Base-by-base conservation (phyloP, 2,888 invertebrate genomes). In the Nymphalis urticae region DNA sequence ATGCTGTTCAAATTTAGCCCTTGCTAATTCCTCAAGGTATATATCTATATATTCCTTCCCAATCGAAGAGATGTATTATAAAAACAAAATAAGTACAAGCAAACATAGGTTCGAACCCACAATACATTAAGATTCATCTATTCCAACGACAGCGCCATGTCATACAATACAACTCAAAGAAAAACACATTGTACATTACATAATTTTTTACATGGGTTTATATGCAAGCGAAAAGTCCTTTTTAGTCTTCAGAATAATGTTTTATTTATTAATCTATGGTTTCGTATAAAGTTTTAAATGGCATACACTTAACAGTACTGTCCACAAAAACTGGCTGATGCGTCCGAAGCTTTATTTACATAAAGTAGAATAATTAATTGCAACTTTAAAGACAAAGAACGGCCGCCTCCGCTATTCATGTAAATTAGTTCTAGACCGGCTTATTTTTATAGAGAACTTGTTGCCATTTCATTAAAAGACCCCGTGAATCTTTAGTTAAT, bases 301-400 rank as follows among this genome's bases (percentile, higher is more conserved):
- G 53, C 60, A 68, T 58, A 69, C 59, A 48, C 67, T 66, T 42
- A 62, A 64, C 66, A 60, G 61, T 61, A 48, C 62, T 63, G 62
- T 65, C 62, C 68, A 64, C 68, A 66, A 71, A 71, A 71, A 73
- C 63, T 83, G 42, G 42, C 42, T 80, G 82, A 83, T 83, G 83
- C 86, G 81, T 81, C 80, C 77, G 80, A 75, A 75, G 79, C 72
- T 78, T 77, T 85, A 89, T 92, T 90, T 86, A 84, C 90, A 92
- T 91, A 90, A 90, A 90, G 80, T 84, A 77, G 90, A 90, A 90
- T 91, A 92, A 89, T 90, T 91, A 91, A 90, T 89, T 86, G 87
- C 85, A 87, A 90, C 84, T 89, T 87, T 81, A 88, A 86, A 87
- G 85, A 88, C 88, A 89, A 89, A 89, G 89, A 86, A 85, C 83